Conservation (phyloP, 1,140 invertebrate genomes). For the Charaxes varanes region DNA sequence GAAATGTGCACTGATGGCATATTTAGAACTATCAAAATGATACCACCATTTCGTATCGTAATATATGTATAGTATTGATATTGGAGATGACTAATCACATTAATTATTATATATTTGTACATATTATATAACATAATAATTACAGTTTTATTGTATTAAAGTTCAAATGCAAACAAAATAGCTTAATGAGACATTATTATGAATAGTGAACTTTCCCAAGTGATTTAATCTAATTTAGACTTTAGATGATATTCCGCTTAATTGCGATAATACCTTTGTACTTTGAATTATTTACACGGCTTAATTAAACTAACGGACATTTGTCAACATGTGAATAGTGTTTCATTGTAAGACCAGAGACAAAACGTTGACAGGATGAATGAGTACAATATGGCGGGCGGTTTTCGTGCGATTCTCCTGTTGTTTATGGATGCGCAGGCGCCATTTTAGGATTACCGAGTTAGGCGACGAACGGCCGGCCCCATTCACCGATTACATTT, state of each 20-base stretch:
- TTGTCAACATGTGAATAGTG: slow-evolving; percentile 57
- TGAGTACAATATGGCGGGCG: slow-evolving; percentile 52
- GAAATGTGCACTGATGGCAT: too few relatives aligned
- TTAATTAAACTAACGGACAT: slow-evolving; percentile 57
- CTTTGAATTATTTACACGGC: slow-evolving; percentile 51
- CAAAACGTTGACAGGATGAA: slow-evolving; percentile 68
- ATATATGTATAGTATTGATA: too few relatives aligned
- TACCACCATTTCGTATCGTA: too few relatives aligned
- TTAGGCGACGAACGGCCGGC: slow-evolving; percentile 57
- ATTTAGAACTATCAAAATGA: too few relatives aligned
- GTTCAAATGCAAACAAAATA: too few relatives aligned
- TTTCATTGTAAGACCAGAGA: slow-evolving; percentile 57
- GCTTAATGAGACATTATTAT: too few relatives aligned
- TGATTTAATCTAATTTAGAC: too few relatives aligned
- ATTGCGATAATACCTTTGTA: slow-evolving; percentile 1
- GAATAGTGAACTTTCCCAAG: too few relatives aligned
- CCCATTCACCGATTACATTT: slow-evolving; percentile 62
- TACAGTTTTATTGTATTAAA: too few relatives aligned
- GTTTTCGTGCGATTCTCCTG: slow-evolving; percentile 54
- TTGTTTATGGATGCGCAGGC: slow-evolving; percentile 63
- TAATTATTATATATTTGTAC: too few relatives aligned
- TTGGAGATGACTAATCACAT: too few relatives aligned
- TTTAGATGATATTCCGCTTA: neutral
- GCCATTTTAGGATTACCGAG: slow-evolving; percentile 57
- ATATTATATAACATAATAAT: too few relatives aligned